Conservation (phyloP, 2,888 invertebrate genomes). For the Tryphoninae sp. region DNA sequence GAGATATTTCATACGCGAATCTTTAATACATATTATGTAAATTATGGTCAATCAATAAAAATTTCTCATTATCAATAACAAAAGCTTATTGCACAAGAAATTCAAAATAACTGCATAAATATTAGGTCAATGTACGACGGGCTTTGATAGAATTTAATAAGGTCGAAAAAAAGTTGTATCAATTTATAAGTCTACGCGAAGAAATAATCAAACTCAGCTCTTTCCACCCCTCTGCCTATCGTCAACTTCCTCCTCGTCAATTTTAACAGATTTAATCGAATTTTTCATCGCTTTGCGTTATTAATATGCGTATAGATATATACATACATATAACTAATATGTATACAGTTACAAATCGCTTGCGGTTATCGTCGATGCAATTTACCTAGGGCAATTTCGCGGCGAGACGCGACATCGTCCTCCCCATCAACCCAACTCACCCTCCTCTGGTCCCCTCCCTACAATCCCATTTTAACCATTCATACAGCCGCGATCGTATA, state of each 20-base stretch:
- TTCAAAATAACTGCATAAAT: too few species aligned
- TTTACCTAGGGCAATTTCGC: slow-evolving; percentile 57
- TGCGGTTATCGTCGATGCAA: slow-evolving; percentile 60
- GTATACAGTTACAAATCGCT: slow-evolving; percentile 39
- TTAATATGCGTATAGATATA: slow-evolving; percentile 37
- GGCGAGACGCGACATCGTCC: slow-evolving; percentile 53
- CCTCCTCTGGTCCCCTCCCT: too few species aligned
- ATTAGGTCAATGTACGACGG: too few species aligned
- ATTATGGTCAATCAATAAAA: too few species aligned
- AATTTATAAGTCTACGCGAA: background rate
- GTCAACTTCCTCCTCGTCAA: slow-evolving; percentile 6
- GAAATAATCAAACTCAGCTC: slow-evolving; percentile 16
- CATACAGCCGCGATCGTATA: background rate
- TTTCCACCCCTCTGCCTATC: background rate
- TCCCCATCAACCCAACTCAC: background rate
- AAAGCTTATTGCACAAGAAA: too few species aligned
- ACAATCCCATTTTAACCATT: too few species aligned
- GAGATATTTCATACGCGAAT: too few species aligned
- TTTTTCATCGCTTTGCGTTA: slow-evolving; percentile 34
- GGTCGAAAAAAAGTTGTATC: background rate
- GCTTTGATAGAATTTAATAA: background rate
- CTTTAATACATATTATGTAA: too few species aligned
- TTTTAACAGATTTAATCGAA: slow-evolving; percentile 25
- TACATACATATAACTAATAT: slow-evolving; percentile 13
- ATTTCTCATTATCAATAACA: too few species aligned